Percentiles rank a stretch among this genome's conserved stretches.
These are phyloP conservation scores for Gobiocypris rarus DNA, from an alignment of 2,113 vertebrate genomes.

Conservation along the genomic window DNA sequence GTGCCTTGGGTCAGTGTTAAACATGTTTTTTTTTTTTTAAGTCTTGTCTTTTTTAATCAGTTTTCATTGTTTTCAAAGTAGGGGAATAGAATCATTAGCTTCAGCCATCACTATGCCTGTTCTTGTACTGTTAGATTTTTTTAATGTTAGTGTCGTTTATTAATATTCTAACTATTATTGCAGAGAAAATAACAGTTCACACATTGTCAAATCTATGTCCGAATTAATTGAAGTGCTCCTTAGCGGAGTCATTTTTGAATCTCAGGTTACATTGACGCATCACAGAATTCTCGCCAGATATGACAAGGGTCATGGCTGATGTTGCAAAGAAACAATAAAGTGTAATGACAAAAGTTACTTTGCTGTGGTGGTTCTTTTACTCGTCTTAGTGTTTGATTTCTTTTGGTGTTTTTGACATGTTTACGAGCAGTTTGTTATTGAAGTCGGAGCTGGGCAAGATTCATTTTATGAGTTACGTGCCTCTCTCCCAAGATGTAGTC, in stretches of 20 bases:
- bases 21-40: constrained; percentile 50
- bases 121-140: constrained; percentile 45
- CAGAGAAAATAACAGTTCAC: constrained; percentile 31
- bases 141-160: constrained; percentile 51
- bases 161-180: constrained; percentile 51
- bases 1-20: constrained; percentile 78
- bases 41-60: neutral
- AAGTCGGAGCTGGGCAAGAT: neutral
- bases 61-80: constrained; percentile 18
- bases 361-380: constrained; percentile 63
- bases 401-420: constrained; percentile 1
- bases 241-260: constrained; percentile 73
- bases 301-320: constrained; percentile 71
- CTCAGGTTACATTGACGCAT: constrained; percentile 82
- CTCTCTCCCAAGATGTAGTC: neutral
- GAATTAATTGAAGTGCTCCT: constrained; percentile 71
- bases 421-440: constrained; percentile 6
- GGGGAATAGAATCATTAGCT: constrained; percentile 60
- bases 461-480: neutral
- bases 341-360: constrained; percentile 70
- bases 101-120: constrained; percentile 62
- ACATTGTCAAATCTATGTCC: constrained; percentile 64
- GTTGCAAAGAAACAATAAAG: constrained; percentile 75
- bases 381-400: constrained; percentile 21
- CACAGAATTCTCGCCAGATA: constrained; percentile 74